Conservation (phyloP, 2,888 invertebrate genomes). For the Volucella bombylans region DNA sequence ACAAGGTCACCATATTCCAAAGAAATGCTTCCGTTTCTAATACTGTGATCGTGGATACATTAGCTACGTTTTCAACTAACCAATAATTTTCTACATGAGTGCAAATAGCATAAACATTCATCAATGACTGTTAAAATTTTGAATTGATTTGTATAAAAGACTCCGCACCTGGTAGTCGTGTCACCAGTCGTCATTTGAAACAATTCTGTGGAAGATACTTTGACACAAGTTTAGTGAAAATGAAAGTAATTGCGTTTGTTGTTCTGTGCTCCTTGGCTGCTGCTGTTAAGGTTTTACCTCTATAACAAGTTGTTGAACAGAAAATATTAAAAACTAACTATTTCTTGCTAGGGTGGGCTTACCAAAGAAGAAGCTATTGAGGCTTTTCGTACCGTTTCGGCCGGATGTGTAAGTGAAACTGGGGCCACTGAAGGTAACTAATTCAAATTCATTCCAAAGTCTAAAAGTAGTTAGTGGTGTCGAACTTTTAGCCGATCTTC, state of each 20-base stretch:
- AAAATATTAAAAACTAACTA: no score
- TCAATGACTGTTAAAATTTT: not conserved
- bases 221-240: not conserved
- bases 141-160: slow-evolving; percentile 21
- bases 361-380: slow-evolving; percentile 2
- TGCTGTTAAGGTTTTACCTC: slow-evolving; percentile 8
- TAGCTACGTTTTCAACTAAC: not conserved
- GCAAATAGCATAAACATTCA: not conserved
- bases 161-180: not conserved
- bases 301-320: not conserved
- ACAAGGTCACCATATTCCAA: not conserved
- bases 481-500: no score
- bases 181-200: slow-evolving; percentile 2
- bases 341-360: slow-evolving; percentile 11
- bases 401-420: slow-evolving; percentile 1
- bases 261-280: slow-evolving; percentile 5
- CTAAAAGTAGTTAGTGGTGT: no score
- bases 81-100: slow-evolving; percentile 25
- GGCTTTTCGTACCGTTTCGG: not conserved
- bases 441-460: no score
- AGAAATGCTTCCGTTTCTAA: no score
- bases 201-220: not conserved
- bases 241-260: slow-evolving; percentile 23
- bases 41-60: no score
- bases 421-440: slow-evolving; percentile 23